These are phyloP conservation scores for Psittacula derbiana DNA, from an alignment of 2,797 vertebrate species.

Conservation along the genomic window DNA sequence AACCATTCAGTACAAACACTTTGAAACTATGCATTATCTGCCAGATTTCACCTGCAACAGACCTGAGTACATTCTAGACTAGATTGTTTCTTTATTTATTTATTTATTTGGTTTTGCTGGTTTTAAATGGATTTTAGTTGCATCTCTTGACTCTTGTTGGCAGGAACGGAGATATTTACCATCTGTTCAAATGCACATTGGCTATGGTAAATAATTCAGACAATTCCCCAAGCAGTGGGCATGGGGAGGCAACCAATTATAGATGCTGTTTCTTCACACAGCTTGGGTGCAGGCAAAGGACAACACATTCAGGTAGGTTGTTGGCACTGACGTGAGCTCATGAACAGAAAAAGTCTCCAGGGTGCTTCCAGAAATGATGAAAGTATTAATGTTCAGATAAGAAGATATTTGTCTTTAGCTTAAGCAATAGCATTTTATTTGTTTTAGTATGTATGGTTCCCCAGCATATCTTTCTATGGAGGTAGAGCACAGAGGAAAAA, in stretches of 20 bases:
- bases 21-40: constrained; percentile 55
- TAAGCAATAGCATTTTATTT: not conserved
- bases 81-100: not conserved
- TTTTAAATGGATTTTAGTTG: constrained; percentile 62
- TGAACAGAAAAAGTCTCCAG: not conserved
- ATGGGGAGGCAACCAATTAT: not conserved
- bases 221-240: constrained; percentile 22
- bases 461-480: not conserved
- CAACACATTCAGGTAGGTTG: not conserved
- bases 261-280: not conserved
- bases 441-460: not conserved
- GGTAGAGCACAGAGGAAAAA: not conserved
- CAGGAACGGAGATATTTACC: constrained; percentile 60
- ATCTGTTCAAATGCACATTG: constrained; percentile 64
- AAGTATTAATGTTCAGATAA: not conserved
- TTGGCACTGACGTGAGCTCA: not conserved
- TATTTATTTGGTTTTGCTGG: not conserved
- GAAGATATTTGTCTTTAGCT: not conserved
- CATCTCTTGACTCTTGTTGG: constrained; percentile 68
- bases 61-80: constrained; percentile 39
- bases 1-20: not conserved
- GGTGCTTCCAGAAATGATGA: not conserved
- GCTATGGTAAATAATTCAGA: constrained; percentile 32
- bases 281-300: not conserved
- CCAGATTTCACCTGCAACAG: constrained; percentile 45